Percentiles rank a stretch among this genome's conserved stretches.
These are phyloP conservation scores for Geotrupes spiniger DNA, from an alignment of 2,888 invertebrate species.

Conservation along the genomic window DNA sequence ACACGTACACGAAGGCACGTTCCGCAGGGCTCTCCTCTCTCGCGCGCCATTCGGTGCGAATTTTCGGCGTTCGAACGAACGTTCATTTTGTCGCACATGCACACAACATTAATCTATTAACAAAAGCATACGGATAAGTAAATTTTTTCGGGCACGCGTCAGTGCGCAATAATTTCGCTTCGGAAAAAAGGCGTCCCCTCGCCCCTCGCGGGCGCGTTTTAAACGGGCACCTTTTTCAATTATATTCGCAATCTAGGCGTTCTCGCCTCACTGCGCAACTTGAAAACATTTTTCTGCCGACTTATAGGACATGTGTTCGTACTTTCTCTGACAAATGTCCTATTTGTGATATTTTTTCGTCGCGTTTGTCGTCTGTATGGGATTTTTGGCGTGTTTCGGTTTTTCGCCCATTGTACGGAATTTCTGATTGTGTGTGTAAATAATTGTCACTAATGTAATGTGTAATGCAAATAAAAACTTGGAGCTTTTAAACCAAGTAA, in stretches of 20 bases:
- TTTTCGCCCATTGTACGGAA: too few relatives aligned
- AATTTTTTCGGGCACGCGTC: constrained; percentile 38
- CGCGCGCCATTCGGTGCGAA: neutral
- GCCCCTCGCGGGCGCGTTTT: constrained; percentile 23
- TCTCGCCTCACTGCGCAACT: constrained; percentile 45
- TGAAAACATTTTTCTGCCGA: constrained; percentile 43
- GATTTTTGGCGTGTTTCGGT: too few relatives aligned
- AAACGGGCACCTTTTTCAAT: constrained; percentile 50
- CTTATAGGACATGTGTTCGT: constrained; percentile 41
- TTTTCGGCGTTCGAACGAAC: neutral
- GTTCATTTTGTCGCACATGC: constrained; percentile 1
- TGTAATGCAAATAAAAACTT: too few relatives aligned
- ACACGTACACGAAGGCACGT: neutral
- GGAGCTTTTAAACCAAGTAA: too few relatives aligned
- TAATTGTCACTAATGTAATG: too few relatives aligned
- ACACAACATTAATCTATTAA: constrained; percentile 17
- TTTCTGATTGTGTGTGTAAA: too few relatives aligned
- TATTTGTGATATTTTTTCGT: constrained; percentile 28
- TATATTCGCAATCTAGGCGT: constrained; percentile 49
- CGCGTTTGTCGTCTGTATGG: too few relatives aligned
- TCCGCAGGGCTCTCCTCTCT: neutral
- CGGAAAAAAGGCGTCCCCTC: constrained; percentile 39
- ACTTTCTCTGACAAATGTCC: constrained; percentile 28
- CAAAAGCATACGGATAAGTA: constrained; percentile 24
- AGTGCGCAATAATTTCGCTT: constrained; percentile 45